Evolutionary conservation across 2,888 invertebrate genomes (phyloP), one percentile per base, ranked within the genome.

Genomic region (Spatulosminthurus flaviceps): DNA sequence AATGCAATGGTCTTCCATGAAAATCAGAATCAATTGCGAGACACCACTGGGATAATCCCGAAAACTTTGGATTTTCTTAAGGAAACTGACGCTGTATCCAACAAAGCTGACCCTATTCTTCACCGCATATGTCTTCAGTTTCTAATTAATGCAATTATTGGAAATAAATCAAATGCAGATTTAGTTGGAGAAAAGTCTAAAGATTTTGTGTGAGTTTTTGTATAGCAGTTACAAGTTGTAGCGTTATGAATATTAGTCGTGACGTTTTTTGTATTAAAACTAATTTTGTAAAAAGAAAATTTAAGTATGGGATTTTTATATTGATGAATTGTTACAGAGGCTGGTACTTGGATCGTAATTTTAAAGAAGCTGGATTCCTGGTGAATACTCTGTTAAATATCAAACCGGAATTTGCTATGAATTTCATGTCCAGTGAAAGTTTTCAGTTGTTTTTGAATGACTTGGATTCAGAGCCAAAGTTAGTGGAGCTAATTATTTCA

Each of bases 111-210:
- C 9, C 5, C 5, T 41, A 51, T 60, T 24, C n/a, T 69, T 9
- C 26, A 70, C 16, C 4, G 71, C 4, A 71, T 80, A 26, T 28
- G 70, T 1, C 51, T 83, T 1, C 83, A 83, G 24, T 80, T 81
- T 41, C 43, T 83, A 13, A 73, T 69, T 0, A 83, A 83, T 74
- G 77, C 60, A 11, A 79, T 81, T n/a, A 79, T 81, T 66, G 79
- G 79, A 1, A 81, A 82, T 80, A 13, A 29, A 7, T 29, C 24
- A 42, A 83, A 81, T 75, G 64, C 74, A n/a, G 24, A 26, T 9
- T 7, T 70, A 64, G 51, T 79, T 9, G 22, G 29, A 1, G 41
- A 26, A 13, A 21, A 16, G 42, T 61, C 60, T 28, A 51, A 69
- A 41, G 21, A 28, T 28, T 74, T 51, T n/a, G 13, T 79, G 76